Conservation (phyloP, 2,888 invertebrate genomes). For the Tinea trinotella region DNA sequence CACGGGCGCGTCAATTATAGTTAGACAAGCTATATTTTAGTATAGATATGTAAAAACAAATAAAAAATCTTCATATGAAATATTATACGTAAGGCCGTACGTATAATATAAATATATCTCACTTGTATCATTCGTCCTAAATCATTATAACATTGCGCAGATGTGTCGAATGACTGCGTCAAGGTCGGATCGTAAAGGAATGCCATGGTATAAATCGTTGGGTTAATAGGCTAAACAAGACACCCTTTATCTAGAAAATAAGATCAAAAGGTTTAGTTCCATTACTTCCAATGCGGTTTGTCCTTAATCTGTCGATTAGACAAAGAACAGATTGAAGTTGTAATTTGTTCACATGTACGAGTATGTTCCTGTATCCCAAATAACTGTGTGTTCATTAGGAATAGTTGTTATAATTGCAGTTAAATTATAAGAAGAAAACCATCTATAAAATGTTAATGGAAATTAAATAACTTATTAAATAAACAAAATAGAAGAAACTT, state of each 20-base stretch:
- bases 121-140: conserved; percentile 4
- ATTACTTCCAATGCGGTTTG: background rate
- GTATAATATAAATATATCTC: background rate
- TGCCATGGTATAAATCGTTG: conserved; percentile 14
- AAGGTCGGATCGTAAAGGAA: conserved; percentile 12
- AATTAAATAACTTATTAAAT: no score
- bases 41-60: no score
- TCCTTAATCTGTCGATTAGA: background rate
- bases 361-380: no score
- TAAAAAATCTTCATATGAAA: background rate
- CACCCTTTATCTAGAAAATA: conserved; percentile 19
- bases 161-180: background rate
- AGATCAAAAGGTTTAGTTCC: conserved; percentile 14
- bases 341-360: background rate
- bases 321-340: background rate
- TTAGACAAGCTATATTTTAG: no score
- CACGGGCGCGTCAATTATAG: no score
- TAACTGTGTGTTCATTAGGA: no score
- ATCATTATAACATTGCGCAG: conserved; percentile 16
- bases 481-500: no score
- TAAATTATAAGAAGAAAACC: no score
- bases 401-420: background rate
- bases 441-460: no score
- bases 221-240: conserved; percentile 24
- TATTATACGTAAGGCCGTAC: background rate